Percentiles rank a stretch among this genome's conserved stretches.
These are phyloP conservation scores for Drosophila triauraria DNA, from an alignment of 1,140 invertebrate genomes.

Conservation along the genomic window DNA sequence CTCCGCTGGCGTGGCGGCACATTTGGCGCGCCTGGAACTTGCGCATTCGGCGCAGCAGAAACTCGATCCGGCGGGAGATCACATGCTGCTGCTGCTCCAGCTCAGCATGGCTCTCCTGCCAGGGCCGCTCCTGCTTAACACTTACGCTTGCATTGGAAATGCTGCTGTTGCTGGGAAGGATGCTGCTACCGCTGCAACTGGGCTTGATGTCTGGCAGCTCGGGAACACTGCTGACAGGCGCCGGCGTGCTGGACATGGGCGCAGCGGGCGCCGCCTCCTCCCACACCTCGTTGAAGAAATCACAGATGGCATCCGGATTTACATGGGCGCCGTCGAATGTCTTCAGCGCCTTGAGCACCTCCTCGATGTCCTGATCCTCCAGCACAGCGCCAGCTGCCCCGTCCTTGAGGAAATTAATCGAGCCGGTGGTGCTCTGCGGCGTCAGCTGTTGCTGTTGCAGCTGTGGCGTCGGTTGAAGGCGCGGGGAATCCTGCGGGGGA, in stretches of 20 bases:
- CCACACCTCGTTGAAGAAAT: constrained; percentile 78
- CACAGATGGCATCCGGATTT: constrained; percentile 74
- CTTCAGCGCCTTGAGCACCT: constrained; percentile 82
- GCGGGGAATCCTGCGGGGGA: constrained; percentile 29
- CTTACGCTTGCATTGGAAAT: constrained; percentile 9
- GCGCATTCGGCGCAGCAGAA: constrained; percentile 89
- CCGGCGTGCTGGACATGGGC: background rate
- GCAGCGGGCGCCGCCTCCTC: constrained; percentile 50
- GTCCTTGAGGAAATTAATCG: constrained; percentile 70
- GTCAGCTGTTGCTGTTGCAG: constrained; percentile 47
- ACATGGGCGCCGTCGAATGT: constrained; percentile 68
- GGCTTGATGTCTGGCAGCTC: constrained; percentile 31
- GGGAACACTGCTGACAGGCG: constrained; percentile 2
- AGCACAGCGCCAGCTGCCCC: constrained; percentile 58
- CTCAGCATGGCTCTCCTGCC: constrained; percentile 49
- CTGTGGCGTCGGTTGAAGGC: constrained; percentile 12
- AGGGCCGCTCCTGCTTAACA: constrained; percentile 17
- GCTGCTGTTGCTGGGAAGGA: constrained; percentile 7
- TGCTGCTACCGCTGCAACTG: constrained; percentile 12
- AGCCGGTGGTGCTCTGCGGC: constrained; percentile 65
- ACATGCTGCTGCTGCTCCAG: constrained; percentile 87
- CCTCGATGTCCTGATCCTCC: constrained; percentile 82
- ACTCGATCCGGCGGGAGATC: constrained; percentile 89
- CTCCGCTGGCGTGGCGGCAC: constrained; percentile 91
- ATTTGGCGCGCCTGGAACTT: constrained; percentile 91